Percentiles rank a stretch among this genome's conserved stretches.
Evolutionary conservation across 1,140 invertebrate genomes (phyloP).

Genomic region (Bombus pyrosoma): DNA sequence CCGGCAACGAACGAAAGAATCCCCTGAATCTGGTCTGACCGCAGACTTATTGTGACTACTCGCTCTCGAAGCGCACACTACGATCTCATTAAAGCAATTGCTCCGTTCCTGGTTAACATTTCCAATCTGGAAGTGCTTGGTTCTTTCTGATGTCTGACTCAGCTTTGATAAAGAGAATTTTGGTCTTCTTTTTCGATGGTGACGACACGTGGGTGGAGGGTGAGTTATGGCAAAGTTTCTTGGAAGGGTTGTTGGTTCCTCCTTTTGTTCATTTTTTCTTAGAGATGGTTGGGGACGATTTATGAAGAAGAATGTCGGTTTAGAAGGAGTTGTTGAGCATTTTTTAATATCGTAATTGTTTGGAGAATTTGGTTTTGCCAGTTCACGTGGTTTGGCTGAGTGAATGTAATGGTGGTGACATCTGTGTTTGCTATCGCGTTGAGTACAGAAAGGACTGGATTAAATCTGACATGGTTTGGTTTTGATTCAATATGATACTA

Average conservation of each 20-base stretch:
- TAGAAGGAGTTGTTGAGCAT: neutral
- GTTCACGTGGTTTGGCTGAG: too few relatives aligned
- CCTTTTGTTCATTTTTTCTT: neutral
- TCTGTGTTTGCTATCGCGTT: neutral
- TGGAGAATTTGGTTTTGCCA: rapidly evolving
- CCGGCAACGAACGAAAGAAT: constrained; percentile 53
- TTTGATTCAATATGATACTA: neutral
- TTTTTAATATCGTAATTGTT: neutral
- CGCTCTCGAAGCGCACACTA: neutral
- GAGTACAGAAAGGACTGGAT: neutral
- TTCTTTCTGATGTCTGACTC: constrained; percentile 1
- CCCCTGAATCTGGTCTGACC: constrained; percentile 44
- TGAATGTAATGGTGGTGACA: neutral
- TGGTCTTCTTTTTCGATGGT: neutral
- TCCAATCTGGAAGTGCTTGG: constrained; percentile 10
- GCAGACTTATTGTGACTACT: constrained; percentile 60
- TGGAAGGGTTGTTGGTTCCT: neutral
- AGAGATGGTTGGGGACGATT: neutral
- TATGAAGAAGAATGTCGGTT: neutral
- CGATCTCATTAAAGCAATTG: constrained; percentile 41
- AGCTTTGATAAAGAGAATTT: neutral
- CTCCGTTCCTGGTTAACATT: constrained; percentile 36
- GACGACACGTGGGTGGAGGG: too few relatives aligned
- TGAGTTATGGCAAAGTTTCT: neutral
- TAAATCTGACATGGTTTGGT: too few relatives aligned